Evolutionary conservation across 2,888 invertebrate species (phyloP).

Genomic region (Diploptera punctata): DNA sequence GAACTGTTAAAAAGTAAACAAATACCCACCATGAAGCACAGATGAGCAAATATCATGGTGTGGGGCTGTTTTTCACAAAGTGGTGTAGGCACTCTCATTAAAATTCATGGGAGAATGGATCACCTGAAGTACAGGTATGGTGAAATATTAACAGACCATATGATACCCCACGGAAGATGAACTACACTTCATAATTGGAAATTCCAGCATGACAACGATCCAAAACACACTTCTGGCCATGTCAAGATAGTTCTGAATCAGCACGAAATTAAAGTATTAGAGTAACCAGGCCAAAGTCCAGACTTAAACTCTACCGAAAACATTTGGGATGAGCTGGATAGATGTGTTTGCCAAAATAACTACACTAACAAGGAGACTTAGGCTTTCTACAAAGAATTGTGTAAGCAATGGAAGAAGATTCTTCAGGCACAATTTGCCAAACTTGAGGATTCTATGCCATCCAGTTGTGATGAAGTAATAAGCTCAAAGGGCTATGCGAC

Average conservation of each 20-base stretch:
- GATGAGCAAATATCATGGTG: not conserved
- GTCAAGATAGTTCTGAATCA: not conserved
- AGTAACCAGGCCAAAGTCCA: no score
- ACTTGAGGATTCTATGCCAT: not conserved
- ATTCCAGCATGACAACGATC: not conserved
- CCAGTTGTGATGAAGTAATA: not conserved
- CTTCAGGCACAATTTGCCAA: not conserved
- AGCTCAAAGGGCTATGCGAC: not conserved
- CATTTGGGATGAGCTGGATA: not conserved
- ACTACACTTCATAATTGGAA: not conserved
- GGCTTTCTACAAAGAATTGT: not conserved
- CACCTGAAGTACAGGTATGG: no score
- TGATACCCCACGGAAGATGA: not conserved
- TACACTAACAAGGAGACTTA: not conserved
- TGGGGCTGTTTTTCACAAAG: no score
- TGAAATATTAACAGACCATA: not conserved
- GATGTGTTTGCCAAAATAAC: not conserved
- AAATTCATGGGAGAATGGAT: not conserved
- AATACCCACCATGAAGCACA: not conserved
- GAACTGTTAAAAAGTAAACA: not conserved
- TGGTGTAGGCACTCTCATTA: not conserved
- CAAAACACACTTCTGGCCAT: not conserved
- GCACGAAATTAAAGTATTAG: not conserved
- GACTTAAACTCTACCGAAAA: not conserved
- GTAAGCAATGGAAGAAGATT: not conserved